phyloP scores from a whole-genome alignment of 2,113 vertebrate species.

The Atlantisia rogersi region DNA sequence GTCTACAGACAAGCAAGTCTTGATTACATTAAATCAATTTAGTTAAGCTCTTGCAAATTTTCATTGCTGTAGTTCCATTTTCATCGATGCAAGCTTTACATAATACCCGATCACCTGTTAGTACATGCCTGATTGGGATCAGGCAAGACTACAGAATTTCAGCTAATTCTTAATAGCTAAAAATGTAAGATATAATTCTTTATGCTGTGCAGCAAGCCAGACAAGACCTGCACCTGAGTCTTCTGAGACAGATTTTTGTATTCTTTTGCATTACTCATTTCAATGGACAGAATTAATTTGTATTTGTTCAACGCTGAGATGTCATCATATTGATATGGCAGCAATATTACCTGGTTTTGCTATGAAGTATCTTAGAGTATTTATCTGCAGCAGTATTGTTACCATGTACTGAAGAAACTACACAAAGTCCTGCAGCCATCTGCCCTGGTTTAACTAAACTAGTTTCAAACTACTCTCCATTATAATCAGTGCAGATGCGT shows the following conservation, averaged over 20 bases:
- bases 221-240: not conserved
- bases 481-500: not conserved
- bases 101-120: not conserved
- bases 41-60: not conserved
- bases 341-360: not conserved
- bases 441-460: not conserved
- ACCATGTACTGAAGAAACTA: not conserved
- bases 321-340: not conserved
- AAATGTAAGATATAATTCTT: not conserved
- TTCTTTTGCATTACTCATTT: not conserved
- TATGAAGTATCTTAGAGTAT: not conserved
- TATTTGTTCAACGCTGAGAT: not conserved
- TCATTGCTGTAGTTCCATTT: not conserved
- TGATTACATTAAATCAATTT: not conserved
- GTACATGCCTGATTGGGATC: not conserved
- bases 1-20: not conserved
- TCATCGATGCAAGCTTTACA: not conserved
- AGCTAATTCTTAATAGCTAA: not conserved
- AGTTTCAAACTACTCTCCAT: constrained; percentile 14
- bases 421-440: not conserved
- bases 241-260: not conserved
- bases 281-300: not conserved
- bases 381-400: not conserved
- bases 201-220: not conserved
- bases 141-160: not conserved